Conservation (phyloP, 37 sponge, comb jelly and placozoan genomes). For the Amphimedon queenslandica region DNA sequence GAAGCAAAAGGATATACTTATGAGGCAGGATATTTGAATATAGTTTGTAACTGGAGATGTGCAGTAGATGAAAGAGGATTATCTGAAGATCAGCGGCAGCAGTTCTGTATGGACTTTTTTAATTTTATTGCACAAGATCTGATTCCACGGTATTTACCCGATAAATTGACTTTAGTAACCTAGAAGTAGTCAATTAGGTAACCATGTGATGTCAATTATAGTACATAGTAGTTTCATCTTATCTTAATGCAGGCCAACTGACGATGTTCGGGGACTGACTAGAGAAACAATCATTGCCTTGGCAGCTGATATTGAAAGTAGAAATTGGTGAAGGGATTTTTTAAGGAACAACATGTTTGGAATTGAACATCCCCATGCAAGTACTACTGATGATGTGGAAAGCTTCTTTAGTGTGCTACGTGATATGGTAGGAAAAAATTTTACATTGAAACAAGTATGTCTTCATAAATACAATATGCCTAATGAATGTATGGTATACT, state of each 20-base stretch:
- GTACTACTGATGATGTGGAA: too few species aligned
- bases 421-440: constrained; percentile 11
- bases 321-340: constrained; percentile 11
- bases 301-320: constrained; percentile 19
- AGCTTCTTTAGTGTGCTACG: constrained; percentile 25
- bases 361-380: constrained; percentile 24
- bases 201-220: too few species aligned
- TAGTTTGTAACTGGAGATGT: constrained; percentile 26
- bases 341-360: not conserved
- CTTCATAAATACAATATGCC: too few species aligned
- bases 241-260: constrained; percentile 4
- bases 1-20: constrained; percentile 15
- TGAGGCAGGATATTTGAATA: constrained; percentile 22
- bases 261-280: constrained; percentile 19
- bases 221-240: not conserved
- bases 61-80: constrained; percentile 37
- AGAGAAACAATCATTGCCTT: constrained; percentile 24
- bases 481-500: too few species aligned
- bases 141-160: too few species aligned
- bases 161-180: constrained; percentile 14
- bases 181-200: constrained; percentile 17
- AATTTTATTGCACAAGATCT: too few species aligned
- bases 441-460: constrained; percentile 3
- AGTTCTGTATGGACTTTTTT: constrained; percentile 18
- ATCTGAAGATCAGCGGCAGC: constrained; percentile 9